These are phyloP conservation scores for Halcyon leucocephala DNA, from an alignment of 2,797 vertebrate genomes.

Conservation along the genomic window DNA sequence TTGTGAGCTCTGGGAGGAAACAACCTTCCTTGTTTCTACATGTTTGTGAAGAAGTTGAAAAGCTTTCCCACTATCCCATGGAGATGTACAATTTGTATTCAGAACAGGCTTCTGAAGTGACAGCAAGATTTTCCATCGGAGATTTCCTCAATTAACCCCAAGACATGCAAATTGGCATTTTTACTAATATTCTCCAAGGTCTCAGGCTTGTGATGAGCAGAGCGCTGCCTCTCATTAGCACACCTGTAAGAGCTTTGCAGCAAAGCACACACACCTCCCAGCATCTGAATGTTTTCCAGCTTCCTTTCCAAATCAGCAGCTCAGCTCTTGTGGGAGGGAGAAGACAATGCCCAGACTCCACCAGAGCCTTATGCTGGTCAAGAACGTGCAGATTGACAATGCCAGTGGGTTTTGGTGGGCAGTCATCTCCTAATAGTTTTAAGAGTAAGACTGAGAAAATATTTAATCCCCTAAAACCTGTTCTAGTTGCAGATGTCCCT, in stretches of 20 bases:
- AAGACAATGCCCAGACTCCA: neutral
- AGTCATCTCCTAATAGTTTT: neutral
- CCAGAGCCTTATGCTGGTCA: neutral
- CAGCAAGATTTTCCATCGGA: slow-evolving; percentile 48
- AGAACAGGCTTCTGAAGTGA: slow-evolving; percentile 18
- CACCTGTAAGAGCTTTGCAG: slow-evolving; percentile 46
- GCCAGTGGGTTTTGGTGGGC: neutral
- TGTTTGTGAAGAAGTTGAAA: neutral
- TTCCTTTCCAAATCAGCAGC: neutral
- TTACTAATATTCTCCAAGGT: slow-evolving; percentile 51
- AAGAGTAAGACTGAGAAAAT: neutral
- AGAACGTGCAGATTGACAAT: accelerated
- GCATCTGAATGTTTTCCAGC: neutral
- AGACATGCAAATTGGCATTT: slow-evolving; percentile 65
- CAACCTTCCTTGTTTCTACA: neutral
- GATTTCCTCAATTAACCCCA: slow-evolving; percentile 72
- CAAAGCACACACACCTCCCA: neutral
- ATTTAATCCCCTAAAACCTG: neutral
- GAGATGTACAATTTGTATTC: slow-evolving; percentile 43
- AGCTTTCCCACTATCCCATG: neutral
- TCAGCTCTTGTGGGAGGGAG: neutral
- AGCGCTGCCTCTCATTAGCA: slow-evolving; percentile 28
- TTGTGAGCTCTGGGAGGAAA: neutral
- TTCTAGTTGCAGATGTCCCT: no score
- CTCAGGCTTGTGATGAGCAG: slow-evolving; percentile 43